These are phyloP conservation scores for Aleiodes testaceus DNA, from an alignment of 2,888 invertebrate species.

Conservation along the genomic window DNA sequence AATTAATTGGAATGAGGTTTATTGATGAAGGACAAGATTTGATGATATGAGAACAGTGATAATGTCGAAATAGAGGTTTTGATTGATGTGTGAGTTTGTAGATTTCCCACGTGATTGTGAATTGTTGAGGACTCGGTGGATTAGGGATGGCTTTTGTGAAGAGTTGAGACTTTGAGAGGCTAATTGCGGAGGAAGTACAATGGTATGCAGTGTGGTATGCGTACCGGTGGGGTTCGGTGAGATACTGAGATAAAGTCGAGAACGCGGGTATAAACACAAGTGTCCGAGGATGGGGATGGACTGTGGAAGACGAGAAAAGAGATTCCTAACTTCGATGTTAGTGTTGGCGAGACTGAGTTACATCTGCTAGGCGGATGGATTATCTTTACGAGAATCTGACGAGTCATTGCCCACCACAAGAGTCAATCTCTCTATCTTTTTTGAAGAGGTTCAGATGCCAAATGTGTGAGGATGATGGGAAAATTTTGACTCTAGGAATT, in stretches of 20 bases:
- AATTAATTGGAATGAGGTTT: not conserved
- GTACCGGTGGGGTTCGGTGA: constrained; percentile 57
- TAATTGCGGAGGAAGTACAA: constrained; percentile 68
- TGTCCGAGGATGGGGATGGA: constrained; percentile 68
- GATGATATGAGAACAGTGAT: constrained; percentile 25
- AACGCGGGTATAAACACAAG: constrained; percentile 46
- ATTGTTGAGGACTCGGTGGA: not conserved
- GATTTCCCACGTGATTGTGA: constrained; percentile 59
- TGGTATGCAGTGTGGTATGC: constrained; percentile 67
- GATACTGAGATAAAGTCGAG: constrained; percentile 60
- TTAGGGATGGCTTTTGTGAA: constrained; percentile 11
- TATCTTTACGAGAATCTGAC: constrained; percentile 58
- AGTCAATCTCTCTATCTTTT: constrained; percentile 35
- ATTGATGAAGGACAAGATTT: not conserved
- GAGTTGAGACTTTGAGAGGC: constrained; percentile 46
- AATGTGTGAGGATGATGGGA: not conserved
- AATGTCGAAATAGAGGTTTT: constrained; percentile 42
- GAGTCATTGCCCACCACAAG: constrained; percentile 60
- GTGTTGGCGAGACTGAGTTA: constrained; percentile 48
- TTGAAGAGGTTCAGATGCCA: constrained; percentile 9
- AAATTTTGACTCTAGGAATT: not conserved
- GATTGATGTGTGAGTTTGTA: constrained; percentile 46
- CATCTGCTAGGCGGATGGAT: constrained; percentile 60
- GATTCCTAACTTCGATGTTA: constrained; percentile 30
- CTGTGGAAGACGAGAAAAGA: constrained; percentile 24